These are phyloP conservation scores for Pampusana beccarii DNA, from an alignment of 2,113 vertebrate species.

Conservation along the genomic window DNA sequence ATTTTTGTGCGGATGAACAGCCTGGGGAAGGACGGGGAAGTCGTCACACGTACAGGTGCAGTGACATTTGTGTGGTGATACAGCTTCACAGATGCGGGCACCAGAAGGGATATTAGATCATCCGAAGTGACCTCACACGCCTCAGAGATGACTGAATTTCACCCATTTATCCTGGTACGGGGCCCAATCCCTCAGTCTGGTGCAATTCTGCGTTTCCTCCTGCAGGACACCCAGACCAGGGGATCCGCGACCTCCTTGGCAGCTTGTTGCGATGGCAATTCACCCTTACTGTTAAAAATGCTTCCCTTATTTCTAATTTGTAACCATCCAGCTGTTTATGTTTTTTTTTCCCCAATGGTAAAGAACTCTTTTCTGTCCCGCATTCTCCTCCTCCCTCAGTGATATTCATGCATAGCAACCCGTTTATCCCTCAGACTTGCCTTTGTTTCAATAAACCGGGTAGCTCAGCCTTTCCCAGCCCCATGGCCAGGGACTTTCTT, in stretches of 20 bases:
- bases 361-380: background rate
- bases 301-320: background rate
- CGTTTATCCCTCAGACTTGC: background rate
- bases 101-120: background rate
- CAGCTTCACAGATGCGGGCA: background rate
- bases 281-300: background rate
- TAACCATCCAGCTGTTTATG: background rate
- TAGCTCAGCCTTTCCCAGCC: background rate
- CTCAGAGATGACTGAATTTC: background rate
- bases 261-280: background rate
- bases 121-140: background rate
- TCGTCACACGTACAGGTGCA: background rate
- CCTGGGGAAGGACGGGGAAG: background rate
- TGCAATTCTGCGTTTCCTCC: background rate
- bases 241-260: background rate
- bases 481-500: background rate
- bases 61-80: background rate
- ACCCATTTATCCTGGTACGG: background rate
- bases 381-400: background rate
- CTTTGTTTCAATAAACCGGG: background rate
- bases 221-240: background rate
- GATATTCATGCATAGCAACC: background rate
- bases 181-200: background rate
- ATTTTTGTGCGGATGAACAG: background rate
- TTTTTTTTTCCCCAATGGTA: accelerated